These are phyloP conservation scores for Eristalis intricaria DNA, from an alignment of 2,888 invertebrate genomes.

Conservation along the genomic window DNA sequence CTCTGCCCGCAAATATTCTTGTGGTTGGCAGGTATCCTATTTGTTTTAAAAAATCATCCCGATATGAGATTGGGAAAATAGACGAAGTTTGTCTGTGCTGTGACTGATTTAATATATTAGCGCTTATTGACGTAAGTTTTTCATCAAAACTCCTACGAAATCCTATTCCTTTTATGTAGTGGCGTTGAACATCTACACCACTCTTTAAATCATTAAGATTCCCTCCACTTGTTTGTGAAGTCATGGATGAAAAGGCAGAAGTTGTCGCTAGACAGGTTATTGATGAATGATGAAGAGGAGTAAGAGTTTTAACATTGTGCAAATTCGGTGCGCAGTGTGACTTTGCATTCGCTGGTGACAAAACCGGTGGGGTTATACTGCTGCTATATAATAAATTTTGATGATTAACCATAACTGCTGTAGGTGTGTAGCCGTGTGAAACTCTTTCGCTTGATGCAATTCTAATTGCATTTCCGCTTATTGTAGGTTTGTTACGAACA, in stretches of 20 bases:
- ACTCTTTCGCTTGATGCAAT: conserved; percentile 66
- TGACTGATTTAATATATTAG: conserved; percentile 62
- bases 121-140: conserved; percentile 75
- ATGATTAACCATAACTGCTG: conserved; percentile 57
- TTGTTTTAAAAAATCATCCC: conserved; percentile 80
- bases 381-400: conserved; percentile 47
- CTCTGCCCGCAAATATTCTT: conserved; percentile 79
- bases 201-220: conserved; percentile 49
- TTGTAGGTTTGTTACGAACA: conserved; percentile 73
- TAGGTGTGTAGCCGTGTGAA: conserved; percentile 66
- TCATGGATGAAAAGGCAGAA: conserved; percentile 58
- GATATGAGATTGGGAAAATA: conserved; percentile 79
- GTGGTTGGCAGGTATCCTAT: conserved; percentile 81
- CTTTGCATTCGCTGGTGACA: conserved; percentile 57
- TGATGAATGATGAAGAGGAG: conserved; percentile 74
- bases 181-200: conserved; percentile 51
- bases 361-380: conserved; percentile 71
- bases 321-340: conserved; percentile 75
- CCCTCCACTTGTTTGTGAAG: conserved; percentile 45
- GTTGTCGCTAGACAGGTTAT: conserved; percentile 63
- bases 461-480: conserved; percentile 67
- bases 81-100: conserved; percentile 76
- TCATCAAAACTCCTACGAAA: conserved; percentile 80
- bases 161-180: conserved; percentile 78
- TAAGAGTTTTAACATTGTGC: conserved; percentile 75